phyloP scores from a whole-genome alignment of 1,140 invertebrate genomes.

The Paraescarpia echinospica region DNA sequence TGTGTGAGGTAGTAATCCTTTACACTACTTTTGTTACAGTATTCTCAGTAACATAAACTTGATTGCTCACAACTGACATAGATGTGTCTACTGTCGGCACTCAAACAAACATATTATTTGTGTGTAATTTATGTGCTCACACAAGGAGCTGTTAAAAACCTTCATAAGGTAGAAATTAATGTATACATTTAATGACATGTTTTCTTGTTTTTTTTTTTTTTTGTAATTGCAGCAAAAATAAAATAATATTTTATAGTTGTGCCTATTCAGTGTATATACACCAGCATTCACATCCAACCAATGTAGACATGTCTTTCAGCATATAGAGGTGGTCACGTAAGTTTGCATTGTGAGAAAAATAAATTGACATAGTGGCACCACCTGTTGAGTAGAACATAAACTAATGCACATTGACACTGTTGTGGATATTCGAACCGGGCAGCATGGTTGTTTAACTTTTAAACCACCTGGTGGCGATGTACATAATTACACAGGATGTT shows the following conservation, averaged over 20 bases:
- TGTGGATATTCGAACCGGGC: too few species aligned
- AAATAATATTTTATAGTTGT: background rate
- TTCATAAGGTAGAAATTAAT: background rate
- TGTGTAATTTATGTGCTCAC: background rate
- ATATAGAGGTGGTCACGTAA: too few species aligned
- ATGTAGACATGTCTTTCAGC: too few species aligned
- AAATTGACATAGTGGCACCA: too few species aligned
- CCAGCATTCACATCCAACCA: background rate
- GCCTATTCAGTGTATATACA: background rate
- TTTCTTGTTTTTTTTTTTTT: background rate
- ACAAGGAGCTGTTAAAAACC: background rate
- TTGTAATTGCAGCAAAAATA: background rate
- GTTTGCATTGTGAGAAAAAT: too few species aligned
- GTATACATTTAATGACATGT: too few species aligned
- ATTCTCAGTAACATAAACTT: background rate
- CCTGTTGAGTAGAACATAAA: too few species aligned
- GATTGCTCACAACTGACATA: background rate
- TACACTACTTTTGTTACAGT: background rate
- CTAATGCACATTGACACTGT: too few species aligned
- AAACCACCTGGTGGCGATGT: too few species aligned
- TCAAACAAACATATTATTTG: background rate
- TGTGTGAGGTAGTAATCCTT: background rate
- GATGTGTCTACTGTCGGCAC: background rate
- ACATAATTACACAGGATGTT: too few species aligned
- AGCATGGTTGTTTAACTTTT: too few species aligned